Conservation (phyloP, 2,888 invertebrate species). For the Amaurobius ferox region DNA sequence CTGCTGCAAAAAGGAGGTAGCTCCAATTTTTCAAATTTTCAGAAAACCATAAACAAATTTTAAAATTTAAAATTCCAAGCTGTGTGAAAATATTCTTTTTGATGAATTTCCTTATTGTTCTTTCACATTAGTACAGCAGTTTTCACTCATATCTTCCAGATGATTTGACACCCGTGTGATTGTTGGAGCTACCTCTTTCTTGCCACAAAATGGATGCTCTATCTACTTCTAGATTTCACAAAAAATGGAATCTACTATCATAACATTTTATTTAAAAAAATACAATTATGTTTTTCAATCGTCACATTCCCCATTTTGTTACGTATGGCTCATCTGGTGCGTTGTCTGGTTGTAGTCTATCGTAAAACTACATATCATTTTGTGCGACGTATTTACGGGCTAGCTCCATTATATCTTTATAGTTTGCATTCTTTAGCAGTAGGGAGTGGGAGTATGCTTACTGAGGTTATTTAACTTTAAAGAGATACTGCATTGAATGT, state of each 20-base stretch:
- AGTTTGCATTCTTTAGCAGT: too few species aligned
- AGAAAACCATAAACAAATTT: too few species aligned
- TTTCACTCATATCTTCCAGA: conserved; percentile 2
- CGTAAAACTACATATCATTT: background rate
- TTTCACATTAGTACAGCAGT: background rate
- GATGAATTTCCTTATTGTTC: too few species aligned
- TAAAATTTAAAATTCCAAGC: too few species aligned
- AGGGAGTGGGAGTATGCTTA: too few species aligned
- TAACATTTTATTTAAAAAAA: background rate
- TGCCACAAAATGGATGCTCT: background rate
- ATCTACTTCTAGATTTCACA: background rate
- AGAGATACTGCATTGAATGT: too few species aligned
- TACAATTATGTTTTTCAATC: background rate
- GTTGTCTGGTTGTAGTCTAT: background rate
- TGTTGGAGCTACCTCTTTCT: background rate
- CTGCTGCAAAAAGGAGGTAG: too few species aligned
- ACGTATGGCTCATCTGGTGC: background rate
- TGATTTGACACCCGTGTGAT: background rate
- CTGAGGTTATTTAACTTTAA: too few species aligned
- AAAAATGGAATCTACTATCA: background rate
- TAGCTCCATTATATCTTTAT: background rate
- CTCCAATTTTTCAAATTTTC: too few species aligned
- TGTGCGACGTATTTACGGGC: background rate
- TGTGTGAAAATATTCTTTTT: too few species aligned
- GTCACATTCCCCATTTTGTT: background rate